phyloP scores from a whole-genome alignment of 2,797 vertebrate species.

The Oreonectes daqikongensis region DNA sequence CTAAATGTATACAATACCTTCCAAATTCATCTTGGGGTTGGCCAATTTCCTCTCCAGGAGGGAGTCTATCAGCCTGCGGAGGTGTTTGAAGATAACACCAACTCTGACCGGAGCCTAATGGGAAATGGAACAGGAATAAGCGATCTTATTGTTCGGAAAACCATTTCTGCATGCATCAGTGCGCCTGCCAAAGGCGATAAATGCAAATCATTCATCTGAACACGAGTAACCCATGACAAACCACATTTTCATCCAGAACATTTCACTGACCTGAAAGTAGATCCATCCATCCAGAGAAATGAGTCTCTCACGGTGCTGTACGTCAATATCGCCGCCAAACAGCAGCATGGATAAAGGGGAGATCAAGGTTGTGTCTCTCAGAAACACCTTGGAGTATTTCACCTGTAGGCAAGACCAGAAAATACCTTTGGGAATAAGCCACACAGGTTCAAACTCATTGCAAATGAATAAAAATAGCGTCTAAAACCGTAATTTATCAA shows the following conservation, averaged over 20 bases:
- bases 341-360: constrained; percentile 94
- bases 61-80: constrained; percentile 91
- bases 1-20: constrained; percentile 79
- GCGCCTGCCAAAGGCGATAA: background rate
- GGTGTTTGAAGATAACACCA: constrained; percentile 96
- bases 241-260: background rate
- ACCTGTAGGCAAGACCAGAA: constrained; percentile 73
- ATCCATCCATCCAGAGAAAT: constrained; percentile 95
- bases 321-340: constrained; percentile 95
- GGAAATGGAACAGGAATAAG: background rate
- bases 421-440: background rate
- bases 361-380: constrained; percentile 90
- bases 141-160: background rate
- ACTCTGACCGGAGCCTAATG: constrained; percentile 93
- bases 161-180: background rate
- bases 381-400: constrained; percentile 89
- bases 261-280: constrained; percentile 87
- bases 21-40: constrained; percentile 91
- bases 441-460: no score
- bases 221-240: no score
- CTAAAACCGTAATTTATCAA: no score
- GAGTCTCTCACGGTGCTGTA: constrained; percentile 92
- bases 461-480: no score
- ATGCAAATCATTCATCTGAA: no score
- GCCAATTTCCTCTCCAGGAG: constrained; percentile 92